Evolutionary conservation across 2,113 vertebrate genomes (phyloP).

Genomic region (Sorex araneus): DNA sequence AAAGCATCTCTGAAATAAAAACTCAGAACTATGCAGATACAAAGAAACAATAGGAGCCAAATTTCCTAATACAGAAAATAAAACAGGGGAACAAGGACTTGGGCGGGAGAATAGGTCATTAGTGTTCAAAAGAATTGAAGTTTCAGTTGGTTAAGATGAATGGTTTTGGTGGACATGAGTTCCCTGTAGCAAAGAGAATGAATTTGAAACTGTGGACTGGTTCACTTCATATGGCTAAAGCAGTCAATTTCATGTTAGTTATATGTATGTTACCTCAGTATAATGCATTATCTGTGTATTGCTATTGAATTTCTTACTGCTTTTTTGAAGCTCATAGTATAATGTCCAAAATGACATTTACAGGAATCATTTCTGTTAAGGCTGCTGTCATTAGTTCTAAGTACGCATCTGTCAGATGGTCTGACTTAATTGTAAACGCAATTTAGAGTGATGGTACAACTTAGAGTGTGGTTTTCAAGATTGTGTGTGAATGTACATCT

Average conservation of each 20-base stretch:
- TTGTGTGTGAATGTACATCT: neutral
- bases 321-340: neutral
- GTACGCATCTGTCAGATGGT: neutral
- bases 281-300: neutral
- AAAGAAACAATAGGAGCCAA: neutral
- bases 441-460: too few species aligned
- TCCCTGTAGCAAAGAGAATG: fast-evolving
- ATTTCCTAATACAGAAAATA: neutral
- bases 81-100: fast-evolving
- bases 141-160: neutral
- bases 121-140: neutral
- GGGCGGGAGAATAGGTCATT: fast-evolving
- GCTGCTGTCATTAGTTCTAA: neutral
- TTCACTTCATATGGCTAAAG: too few species aligned
- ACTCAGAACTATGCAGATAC: too few species aligned
- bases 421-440: neutral
- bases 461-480: neutral
- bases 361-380: neutral
- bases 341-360: neutral
- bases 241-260: neutral
- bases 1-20: neutral
- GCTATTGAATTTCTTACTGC: too few species aligned
- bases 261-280: neutral
- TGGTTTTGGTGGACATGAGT: neutral
- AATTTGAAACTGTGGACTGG: neutral